Evolutionary conservation across 1,140 invertebrate species (phyloP).

Genomic region (Drosophila micromelanica): DNA sequence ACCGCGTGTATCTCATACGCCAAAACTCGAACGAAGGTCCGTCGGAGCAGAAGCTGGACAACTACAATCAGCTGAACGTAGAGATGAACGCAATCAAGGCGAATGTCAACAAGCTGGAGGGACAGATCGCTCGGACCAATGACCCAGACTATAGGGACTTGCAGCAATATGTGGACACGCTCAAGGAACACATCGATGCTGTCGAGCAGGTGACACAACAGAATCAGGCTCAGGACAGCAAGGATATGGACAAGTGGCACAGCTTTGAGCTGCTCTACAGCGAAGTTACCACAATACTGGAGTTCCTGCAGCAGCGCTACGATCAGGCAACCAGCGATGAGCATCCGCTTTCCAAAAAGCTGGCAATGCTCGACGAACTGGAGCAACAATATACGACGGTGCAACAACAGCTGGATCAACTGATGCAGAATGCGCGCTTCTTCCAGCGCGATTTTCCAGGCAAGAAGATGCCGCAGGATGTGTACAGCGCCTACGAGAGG

Average conservation of each 20-base stretch:
- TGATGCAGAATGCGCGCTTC: conserved; percentile 86
- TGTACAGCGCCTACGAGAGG: conserved; percentile 88
- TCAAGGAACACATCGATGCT: conserved; percentile 86
- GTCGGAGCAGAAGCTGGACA: conserved; percentile 86
- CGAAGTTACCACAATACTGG: conserved; percentile 46
- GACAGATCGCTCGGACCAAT: conserved; percentile 84
- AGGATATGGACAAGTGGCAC: conserved; percentile 88
- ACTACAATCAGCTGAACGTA: conserved; percentile 84
- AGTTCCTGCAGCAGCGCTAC: conserved; percentile 69
- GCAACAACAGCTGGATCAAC: conserved; percentile 68
- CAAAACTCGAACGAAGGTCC: conserved; percentile 86
- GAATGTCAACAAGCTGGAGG: conserved; percentile 84
- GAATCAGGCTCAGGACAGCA: conserved; percentile 86
- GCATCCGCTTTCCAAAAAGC: conserved; percentile 70
- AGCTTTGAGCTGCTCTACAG: conserved; percentile 85
- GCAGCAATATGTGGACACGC: conserved; percentile 84
- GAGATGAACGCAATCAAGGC: conserved; percentile 84
- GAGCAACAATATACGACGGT: conserved; percentile 73
- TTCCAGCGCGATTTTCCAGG: conserved; percentile 88
- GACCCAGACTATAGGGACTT: conserved; percentile 85
- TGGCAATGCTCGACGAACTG: conserved; percentile 73
- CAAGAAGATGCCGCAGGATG: conserved; percentile 88
- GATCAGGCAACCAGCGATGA: conserved; percentile 65
- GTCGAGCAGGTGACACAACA: conserved; percentile 87
- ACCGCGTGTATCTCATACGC: conserved; percentile 88